A percentile compares a stretch with the other conserved stretches of the same genome.
These are phyloP conservation scores for Zaprionus ghesquierei DNA, from an alignment of 1,140 invertebrate species.

Conservation along the genomic window DNA sequence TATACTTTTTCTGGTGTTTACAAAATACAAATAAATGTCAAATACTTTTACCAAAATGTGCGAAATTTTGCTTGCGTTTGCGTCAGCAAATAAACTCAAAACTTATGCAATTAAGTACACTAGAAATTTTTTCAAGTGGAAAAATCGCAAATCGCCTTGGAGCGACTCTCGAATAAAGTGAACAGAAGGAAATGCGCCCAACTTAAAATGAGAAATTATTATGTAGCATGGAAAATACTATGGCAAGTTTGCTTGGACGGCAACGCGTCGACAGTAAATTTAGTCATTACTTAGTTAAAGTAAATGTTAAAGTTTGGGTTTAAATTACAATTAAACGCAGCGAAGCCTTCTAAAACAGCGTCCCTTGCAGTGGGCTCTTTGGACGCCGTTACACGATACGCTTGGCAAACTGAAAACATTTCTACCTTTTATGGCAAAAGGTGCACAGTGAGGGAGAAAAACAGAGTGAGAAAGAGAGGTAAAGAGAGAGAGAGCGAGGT, in stretches of 20 bases:
- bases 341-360: slow-evolving; percentile 39
- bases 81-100: slow-evolving; percentile 31
- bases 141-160: slow-evolving; percentile 39
- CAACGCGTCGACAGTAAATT: slow-evolving; percentile 17
- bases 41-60: slow-evolving; percentile 35
- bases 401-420: slow-evolving; percentile 21
- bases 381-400: slow-evolving; percentile 38
- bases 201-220: slow-evolving; percentile 51
- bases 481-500: not conserved
- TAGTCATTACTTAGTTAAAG: slow-evolving; percentile 27
- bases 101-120: slow-evolving; percentile 52
- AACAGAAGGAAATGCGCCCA: slow-evolving; percentile 26
- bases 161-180: slow-evolving; percentile 13
- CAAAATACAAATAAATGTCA: slow-evolving; percentile 35
- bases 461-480: not conserved
- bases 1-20: slow-evolving; percentile 17
- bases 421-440: not conserved
- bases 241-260: not conserved
- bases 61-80: slow-evolving; percentile 29
- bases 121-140: slow-evolving; percentile 41
- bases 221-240: slow-evolving; percentile 22
- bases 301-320: slow-evolving; percentile 24
- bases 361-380: not conserved
- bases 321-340: slow-evolving; percentile 50
- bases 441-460: not conserved